Percentiles rank a stretch among this genome's conserved stretches.
phyloP scores from a whole-genome alignment of 2,888 invertebrate genomes.

The Deilephila porcellus region DNA sequence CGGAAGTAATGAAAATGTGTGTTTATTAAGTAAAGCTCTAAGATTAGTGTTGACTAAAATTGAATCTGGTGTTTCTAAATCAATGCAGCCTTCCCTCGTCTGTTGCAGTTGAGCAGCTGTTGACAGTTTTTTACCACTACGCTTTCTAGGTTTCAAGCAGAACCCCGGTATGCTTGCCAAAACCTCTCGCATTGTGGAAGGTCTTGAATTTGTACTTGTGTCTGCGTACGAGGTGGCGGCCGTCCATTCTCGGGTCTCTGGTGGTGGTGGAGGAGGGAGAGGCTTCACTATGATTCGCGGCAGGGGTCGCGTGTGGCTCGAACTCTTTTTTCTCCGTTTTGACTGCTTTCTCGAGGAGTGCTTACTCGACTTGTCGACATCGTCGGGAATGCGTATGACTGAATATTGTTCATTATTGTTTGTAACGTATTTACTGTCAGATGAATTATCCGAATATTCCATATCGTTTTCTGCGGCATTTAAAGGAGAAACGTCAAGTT shows the following conservation, averaged over 20 bases:
- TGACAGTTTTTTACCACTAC: slow-evolving; percentile 93
- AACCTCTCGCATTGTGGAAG: slow-evolving; percentile 95
- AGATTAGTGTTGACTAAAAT: slow-evolving; percentile 97
- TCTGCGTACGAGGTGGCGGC: slow-evolving; percentile 74
- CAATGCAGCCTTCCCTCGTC: slow-evolving; percentile 96
- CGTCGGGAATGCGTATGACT: slow-evolving; percentile 78
- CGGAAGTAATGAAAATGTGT: slow-evolving; percentile 95
- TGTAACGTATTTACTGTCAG: slow-evolving; percentile 71
- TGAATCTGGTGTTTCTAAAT: slow-evolving; percentile 97
- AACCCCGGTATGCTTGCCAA: slow-evolving; percentile 96
- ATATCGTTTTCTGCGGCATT: slow-evolving; percentile 63
- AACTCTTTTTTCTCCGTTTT: slow-evolving; percentile 92
- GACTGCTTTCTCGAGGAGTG: slow-evolving; percentile 90
- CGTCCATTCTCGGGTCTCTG: slow-evolving; percentile 79
- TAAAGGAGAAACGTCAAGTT: slow-evolving; percentile 71
- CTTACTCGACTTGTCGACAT: slow-evolving; percentile 87
- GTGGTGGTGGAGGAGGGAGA: slow-evolving; percentile 87
- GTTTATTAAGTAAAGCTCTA: slow-evolving; percentile 94
- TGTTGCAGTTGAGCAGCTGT: slow-evolving; percentile 97
- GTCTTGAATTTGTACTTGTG: slow-evolving; percentile 65
- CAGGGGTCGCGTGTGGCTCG: slow-evolving; percentile 86
- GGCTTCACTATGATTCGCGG: slow-evolving; percentile 94
- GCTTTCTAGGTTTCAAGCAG: slow-evolving; percentile 90
- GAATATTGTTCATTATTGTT: slow-evolving; percentile 76
- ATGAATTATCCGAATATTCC: slow-evolving; percentile 73